Percentiles rank a stretch among this genome's conserved stretches.
These are phyloP conservation scores for Eulemur rufifrons DNA, from an alignment of 2,113 vertebrate species.

Conservation along the genomic window DNA sequence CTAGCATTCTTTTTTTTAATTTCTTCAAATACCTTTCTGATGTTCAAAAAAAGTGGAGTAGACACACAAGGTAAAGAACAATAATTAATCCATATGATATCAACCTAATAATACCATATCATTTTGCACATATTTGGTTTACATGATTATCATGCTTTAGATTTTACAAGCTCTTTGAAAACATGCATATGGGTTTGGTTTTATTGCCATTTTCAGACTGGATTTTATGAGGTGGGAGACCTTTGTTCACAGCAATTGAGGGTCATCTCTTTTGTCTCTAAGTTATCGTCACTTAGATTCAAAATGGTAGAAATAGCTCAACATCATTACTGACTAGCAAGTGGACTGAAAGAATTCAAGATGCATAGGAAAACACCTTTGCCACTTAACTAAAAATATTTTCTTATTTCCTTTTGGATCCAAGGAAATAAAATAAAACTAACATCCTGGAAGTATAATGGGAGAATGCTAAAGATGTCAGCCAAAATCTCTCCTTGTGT, in stretches of 20 bases:
- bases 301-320: constrained; percentile 37
- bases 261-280: neutral
- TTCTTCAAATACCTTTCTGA: neutral
- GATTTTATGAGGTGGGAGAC: neutral
- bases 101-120: neutral
- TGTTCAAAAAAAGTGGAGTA: constrained; percentile 32
- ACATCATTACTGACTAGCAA: constrained; percentile 22
- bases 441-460: constrained; percentile 43
- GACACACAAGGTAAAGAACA: neutral
- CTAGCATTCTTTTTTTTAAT: neutral
- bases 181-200: neutral
- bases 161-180: constrained; percentile 50
- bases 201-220: neutral
- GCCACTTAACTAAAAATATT: constrained; percentile 48
- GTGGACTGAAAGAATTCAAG: neutral
- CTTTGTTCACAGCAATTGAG: neutral
- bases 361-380: constrained; percentile 27
- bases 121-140: constrained; percentile 33
- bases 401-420: neutral
- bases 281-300: constrained; percentile 4
- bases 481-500: constrained; percentile 43
- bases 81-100: neutral
- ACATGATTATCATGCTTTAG: constrained; percentile 8
- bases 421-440: constrained; percentile 48
- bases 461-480: constrained; percentile 41